These are phyloP conservation scores for Drosophila repleta DNA, from an alignment of 1,140 invertebrate species.

Conservation along the genomic window DNA sequence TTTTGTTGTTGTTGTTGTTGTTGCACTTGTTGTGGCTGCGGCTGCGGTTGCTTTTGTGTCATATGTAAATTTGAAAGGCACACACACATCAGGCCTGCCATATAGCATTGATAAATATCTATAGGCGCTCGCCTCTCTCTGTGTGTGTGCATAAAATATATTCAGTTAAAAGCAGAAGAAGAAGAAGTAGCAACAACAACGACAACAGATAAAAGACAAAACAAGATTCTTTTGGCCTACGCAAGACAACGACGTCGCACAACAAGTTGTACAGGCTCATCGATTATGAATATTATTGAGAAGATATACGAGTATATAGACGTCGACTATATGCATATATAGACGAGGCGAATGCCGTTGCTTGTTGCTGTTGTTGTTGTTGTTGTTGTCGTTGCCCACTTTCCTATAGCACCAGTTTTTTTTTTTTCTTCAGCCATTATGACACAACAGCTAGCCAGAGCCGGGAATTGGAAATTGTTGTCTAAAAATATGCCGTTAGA, in stretches of 20 bases:
- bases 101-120: constrained; percentile 44
- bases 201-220: constrained; percentile 12
- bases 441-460: constrained; percentile 47
- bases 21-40: constrained; percentile 1
- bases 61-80: constrained; percentile 68
- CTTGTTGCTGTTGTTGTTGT: constrained; percentile 3
- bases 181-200: background rate
- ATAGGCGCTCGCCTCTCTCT: too few relatives aligned
- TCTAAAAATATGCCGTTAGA: constrained; percentile 25
- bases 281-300: constrained; percentile 73
- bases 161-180: constrained; percentile 24
- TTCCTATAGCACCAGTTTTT: constrained; percentile 53
- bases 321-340: constrained; percentile 42
- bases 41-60: constrained; percentile 46
- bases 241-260: constrained; percentile 31
- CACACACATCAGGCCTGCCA: constrained; percentile 32
- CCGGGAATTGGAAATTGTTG: constrained; percentile 16
- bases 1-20: constrained; percentile 44
- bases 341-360: constrained; percentile 61
- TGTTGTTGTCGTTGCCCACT: constrained; percentile 21
- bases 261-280: constrained; percentile 75
- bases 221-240: constrained; percentile 69
- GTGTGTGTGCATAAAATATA: background rate
- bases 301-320: constrained; percentile 45
- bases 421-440: constrained; percentile 43